Evolutionary conservation across 2,888 invertebrate genomes (phyloP), one percentile per base, ranked within the genome.

Genomic region (Agonopterix arenella): DNA sequence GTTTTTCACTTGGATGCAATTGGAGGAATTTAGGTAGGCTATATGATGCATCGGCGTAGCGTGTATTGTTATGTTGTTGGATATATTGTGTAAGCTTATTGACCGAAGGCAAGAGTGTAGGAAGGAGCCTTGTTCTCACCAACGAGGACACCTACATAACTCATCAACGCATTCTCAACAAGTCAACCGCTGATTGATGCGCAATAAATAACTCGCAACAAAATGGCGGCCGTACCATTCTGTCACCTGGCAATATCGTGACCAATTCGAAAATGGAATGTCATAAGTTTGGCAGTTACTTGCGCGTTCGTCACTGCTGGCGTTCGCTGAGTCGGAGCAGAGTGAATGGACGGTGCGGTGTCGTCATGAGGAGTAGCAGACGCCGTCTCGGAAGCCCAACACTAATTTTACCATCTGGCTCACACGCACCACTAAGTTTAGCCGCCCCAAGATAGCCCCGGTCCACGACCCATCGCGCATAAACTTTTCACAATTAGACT

Each of bases 401-500:
- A 88, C 89, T 88, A 88, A 89, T 83, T 88, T 88, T 86, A 89
- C 88, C 84, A 84, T 84, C 88, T 84, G 84, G 82, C 88, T 80
- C 82, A 75, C 72, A 82, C 85, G 80, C 86, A 85, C 89, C 89
- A 88, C 89, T 90, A 90, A 90, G 90, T 89, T 84, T 90, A 90
- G 90, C 89, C 83, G 84, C 88, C 86, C 85, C 88, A 86, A 90
- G 90, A 90, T 89, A 89, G 89, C 88, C 77, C 75, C 86, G 88
- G 86, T 89, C 89, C 89, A 84, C 89, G 88, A 88, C 84, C 89
- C 89, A 88, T 88, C 89, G 83, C 85, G 85, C 86, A 89, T 88
- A 88, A 89, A 89, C 89, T 89, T 89, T 88, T 89, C 90, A 88
- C 88, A 90, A 90, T 90, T 90, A 90, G 90, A 90, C 90, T 89